Evolutionary conservation across 2,797 vertebrate genomes (phyloP).

Genomic region (Echeneis naucrates): DNA sequence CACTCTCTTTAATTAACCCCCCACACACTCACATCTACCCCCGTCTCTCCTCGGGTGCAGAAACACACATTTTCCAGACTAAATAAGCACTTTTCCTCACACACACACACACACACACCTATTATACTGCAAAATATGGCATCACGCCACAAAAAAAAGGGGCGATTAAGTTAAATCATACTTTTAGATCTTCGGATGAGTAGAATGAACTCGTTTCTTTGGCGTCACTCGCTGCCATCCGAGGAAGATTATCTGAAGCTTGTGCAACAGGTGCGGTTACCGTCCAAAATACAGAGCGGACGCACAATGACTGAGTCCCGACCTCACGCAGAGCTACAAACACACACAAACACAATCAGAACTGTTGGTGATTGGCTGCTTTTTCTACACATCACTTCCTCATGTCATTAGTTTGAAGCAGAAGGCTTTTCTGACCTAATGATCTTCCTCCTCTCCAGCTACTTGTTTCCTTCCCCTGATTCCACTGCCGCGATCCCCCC

Average conservation of each 20-base stretch:
- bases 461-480: conserved; percentile 31
- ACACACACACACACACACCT: conserved; percentile 1
- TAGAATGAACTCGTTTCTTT: no score
- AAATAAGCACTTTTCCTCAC: conserved; percentile 8
- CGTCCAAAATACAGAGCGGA: neutral
- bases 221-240: no score
- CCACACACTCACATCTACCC: neutral
- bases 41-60: conserved; percentile 25
- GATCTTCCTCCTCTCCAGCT: conserved; percentile 10
- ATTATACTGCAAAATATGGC: no score
- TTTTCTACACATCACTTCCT: conserved; percentile 46
- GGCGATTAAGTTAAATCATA: no score
- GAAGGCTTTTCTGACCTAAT: conserved; percentile 51
- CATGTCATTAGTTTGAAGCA: conserved; percentile 60
- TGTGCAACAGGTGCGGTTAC: neutral
- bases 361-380: conserved; percentile 48
- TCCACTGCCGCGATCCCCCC: conserved; percentile 36
- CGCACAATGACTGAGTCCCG: neutral
- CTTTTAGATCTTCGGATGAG: no score
- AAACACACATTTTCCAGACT: conserved; percentile 36
- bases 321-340: neutral
- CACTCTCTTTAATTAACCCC: conserved; percentile 74
- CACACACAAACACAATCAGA: conserved; percentile 31
- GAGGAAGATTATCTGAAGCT: neutral
- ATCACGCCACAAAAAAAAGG: no score